Percentiles rank a stretch among this genome's conserved stretches.
These are phyloP conservation scores for Tachysurus fulvidraco DNA, from an alignment of 2,113 vertebrate genomes.

Conservation along the genomic window DNA sequence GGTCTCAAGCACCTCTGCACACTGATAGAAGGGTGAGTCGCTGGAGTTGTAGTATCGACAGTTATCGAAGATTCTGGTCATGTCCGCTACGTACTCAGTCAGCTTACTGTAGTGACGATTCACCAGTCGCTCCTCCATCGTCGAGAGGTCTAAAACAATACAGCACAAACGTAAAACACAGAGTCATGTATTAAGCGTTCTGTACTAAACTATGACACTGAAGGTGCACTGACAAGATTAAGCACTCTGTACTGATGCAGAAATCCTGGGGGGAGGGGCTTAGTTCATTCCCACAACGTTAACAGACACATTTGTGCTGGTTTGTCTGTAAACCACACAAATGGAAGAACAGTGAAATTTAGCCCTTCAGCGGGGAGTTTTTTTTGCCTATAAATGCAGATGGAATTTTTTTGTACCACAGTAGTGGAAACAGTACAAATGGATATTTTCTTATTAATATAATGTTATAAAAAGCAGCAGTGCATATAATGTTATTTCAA, in stretches of 20 bases:
- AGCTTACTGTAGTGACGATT: conserved; percentile 95
- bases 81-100: conserved; percentile 97
- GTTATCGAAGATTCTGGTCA: conserved; percentile 99
- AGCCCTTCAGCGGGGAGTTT: not conserved
- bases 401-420: not conserved
- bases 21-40: conserved; percentile 97
- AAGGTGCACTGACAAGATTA: not conserved
- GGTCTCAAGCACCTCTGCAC: conserved; percentile 94
- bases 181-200: not conserved
- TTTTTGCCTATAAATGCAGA: not conserved
- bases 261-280: not conserved
- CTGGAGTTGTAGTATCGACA: conserved; percentile 99
- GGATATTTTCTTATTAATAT: not conserved
- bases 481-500: no score
- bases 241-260: not conserved
- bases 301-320: not conserved
- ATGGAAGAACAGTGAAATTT: not conserved
- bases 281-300: not conserved
- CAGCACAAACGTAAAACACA: not conserved
- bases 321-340: not conserved
- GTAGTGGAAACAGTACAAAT: not conserved
- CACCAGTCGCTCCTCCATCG: conserved; percentile 92
- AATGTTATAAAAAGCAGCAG: no score
- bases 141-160: conserved; percentile 83
- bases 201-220: not conserved